Evolutionary conservation across 2,113 vertebrate species (phyloP).

Genomic region (Muscicapa adusta): DNA sequence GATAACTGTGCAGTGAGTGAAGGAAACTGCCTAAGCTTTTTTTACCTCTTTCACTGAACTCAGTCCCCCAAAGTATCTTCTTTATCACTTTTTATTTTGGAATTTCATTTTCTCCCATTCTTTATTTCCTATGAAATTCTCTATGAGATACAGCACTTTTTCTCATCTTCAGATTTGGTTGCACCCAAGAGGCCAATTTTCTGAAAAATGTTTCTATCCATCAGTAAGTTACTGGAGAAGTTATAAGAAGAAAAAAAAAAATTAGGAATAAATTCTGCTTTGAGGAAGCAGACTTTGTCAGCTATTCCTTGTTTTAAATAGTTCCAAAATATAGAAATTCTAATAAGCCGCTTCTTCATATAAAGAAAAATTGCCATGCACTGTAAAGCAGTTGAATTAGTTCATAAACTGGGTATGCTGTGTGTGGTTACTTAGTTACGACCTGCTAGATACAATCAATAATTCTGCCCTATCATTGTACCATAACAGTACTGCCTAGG

Average conservation of each 20-base stretch:
- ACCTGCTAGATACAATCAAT: constrained; percentile 29
- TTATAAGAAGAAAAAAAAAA: neutral
- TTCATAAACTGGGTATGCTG: constrained; percentile 1
- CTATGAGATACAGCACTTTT: neutral
- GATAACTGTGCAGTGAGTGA: neutral
- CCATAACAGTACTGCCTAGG: neutral
- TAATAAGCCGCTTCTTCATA: neutral
- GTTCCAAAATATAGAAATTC: neutral
- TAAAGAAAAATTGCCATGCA: neutral
- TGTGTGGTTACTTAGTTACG: neutral
- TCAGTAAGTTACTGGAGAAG: neutral
- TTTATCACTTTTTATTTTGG: neutral
- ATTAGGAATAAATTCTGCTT: neutral
- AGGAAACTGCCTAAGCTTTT: neutral
- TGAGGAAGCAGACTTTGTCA: neutral
- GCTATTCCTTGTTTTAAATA: neutral
- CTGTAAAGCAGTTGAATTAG: constrained; percentile 16
- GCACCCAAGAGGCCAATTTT: neutral
- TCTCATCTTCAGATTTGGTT: neutral
- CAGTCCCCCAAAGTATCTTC: neutral
- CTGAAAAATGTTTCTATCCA: neutral
- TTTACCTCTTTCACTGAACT: neutral
- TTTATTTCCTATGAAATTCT: neutral
- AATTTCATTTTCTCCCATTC: neutral
- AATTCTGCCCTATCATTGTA: constrained; percentile 8